These are phyloP conservation scores for Neodiprion fabricii DNA, from an alignment of 1,140 invertebrate genomes.

Conservation along the genomic window DNA sequence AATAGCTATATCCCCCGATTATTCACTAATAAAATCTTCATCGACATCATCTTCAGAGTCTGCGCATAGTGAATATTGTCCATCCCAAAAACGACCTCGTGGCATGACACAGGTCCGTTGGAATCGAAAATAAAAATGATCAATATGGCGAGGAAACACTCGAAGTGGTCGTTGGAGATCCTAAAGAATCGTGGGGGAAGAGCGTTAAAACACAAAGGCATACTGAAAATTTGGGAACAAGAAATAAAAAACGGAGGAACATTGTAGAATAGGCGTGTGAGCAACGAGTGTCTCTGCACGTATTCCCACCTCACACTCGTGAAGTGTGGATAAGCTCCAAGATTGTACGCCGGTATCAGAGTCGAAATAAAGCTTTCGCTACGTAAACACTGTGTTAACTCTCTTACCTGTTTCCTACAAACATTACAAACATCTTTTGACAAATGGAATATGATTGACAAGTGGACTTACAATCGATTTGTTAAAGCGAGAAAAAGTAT, in stretches of 20 bases:
- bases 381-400: no score
- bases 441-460: slow-evolving; percentile 29
- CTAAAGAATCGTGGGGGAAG: slow-evolving; percentile 25
- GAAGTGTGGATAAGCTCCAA: no score
- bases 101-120: slow-evolving; percentile 12
- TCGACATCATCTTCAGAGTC: slow-evolving; percentile 2
- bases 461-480: slow-evolving; percentile 32
- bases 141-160: slow-evolving; percentile 24
- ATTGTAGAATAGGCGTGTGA: no score
- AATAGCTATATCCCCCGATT: not conserved
- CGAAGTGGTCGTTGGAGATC: slow-evolving; percentile 27
- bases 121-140: slow-evolving; percentile 29
- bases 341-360: no score
- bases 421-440: slow-evolving; percentile 23
- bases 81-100: not conserved
- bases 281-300: no score
- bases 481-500: slow-evolving; percentile 26
- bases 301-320: no score
- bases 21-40: not conserved
- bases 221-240: slow-evolving; percentile 24
- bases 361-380: no score
- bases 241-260: slow-evolving; percentile 15
- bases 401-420: no score
- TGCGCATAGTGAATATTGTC: not conserved
- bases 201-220: slow-evolving; percentile 22